Evolutionary conservation across 2,888 invertebrate genomes (phyloP), one percentile per base, ranked within the genome.

Genomic region (Apomyelois bistriatella): DNA sequence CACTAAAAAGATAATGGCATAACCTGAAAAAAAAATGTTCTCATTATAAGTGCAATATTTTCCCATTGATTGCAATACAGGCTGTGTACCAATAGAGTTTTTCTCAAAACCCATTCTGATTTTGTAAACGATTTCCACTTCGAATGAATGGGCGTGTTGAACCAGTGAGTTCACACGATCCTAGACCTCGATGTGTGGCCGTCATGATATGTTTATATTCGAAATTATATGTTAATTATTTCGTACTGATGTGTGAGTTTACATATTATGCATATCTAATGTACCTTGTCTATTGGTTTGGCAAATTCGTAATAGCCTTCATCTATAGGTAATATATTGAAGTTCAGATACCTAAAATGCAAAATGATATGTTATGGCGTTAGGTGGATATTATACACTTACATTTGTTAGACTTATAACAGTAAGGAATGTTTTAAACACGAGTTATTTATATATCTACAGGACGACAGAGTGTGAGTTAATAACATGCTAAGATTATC

Each of bases 81-180:
- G 22, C 22, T 2, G 22, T 36, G 43, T 4, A 17, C 17, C 49
- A 49, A 49, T 32, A 28, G 35, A 43, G 43, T 22, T 52, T 50
- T 43, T 46, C 52, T 12, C 22, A 16, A 51, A 51, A 42, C 43
- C 46, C 54, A 54, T 32, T 46, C 35, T 30, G 42, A 55, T 43
- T 46, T 49, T 36, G 55, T 48, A 52, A 8, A 28, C 15, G 48
- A 17, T 40, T 15, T 30, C 12, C 28, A 28, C 38, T 28, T 38
- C 48, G 42, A 50, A 48, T 48, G 59, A 59, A 61, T 59, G 54
- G 59, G 61, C 43, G 38, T 50, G 54, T 53, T 57, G 61, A 61
- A 61, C 63, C 62, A 62, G 61, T 53, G 53, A 56, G 57, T 61
- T 53, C 37, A 40, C 52, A 51, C 40, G 22, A 37, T 16, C 12